phyloP scores from a whole-genome alignment of 1,140 invertebrate species.

The Leptinotarsa defecta region DNA sequence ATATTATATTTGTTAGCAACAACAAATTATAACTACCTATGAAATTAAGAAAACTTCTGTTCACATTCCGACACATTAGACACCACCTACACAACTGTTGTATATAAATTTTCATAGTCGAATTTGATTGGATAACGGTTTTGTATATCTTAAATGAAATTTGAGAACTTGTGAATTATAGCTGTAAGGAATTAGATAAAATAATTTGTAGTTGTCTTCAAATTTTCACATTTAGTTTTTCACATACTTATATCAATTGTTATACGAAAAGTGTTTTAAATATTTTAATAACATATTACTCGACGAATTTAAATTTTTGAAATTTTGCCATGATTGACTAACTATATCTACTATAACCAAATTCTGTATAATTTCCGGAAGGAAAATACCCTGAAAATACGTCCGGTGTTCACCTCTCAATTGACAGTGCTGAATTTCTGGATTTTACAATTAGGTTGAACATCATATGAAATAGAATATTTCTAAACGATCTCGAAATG shows the following conservation, averaged over 20 bases:
- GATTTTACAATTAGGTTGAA: neutral
- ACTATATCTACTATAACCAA: too few relatives aligned
- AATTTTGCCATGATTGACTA: neutral
- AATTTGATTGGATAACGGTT: slow-evolving; percentile 1
- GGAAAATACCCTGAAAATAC: too few relatives aligned
- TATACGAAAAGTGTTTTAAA: slow-evolving; percentile 31
- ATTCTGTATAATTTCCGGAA: too few relatives aligned
- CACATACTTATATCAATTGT: slow-evolving; percentile 34
- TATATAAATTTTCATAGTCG: slow-evolving; percentile 2
- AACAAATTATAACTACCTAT: slow-evolving; percentile 23
- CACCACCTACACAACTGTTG: neutral
- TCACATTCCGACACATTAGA: neutral
- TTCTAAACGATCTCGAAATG: neutral
- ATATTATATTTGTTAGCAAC: slow-evolving; percentile 19
- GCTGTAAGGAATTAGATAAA: slow-evolving; percentile 35
- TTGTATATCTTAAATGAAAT: slow-evolving; percentile 34
- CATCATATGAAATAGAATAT: neutral
- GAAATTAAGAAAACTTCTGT: neutral
- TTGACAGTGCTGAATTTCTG: too few relatives aligned
- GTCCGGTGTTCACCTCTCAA: too few relatives aligned
- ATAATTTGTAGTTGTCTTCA: slow-evolving; percentile 35
- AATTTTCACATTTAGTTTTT: slow-evolving; percentile 34
- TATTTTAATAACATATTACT: slow-evolving; percentile 27
- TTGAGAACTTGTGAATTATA: slow-evolving; percentile 25
- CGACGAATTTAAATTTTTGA: slow-evolving; percentile 25